Evolutionary conservation across 2,113 vertebrate genomes (phyloP).

Genomic region (Ursus arctos): DNA sequence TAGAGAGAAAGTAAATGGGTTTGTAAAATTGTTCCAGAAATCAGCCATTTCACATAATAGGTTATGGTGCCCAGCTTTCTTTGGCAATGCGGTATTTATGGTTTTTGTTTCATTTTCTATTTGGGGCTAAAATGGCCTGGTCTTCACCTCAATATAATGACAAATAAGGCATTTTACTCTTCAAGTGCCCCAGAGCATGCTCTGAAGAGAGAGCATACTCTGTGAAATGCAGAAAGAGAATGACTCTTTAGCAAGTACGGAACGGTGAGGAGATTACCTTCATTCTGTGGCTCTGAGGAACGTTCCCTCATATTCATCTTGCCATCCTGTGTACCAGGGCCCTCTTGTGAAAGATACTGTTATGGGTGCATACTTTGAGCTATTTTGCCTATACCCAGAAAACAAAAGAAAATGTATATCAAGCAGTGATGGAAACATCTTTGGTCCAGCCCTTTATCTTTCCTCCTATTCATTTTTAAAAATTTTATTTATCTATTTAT

Average conservation of each 20-base stretch:
- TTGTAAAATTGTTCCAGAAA: conserved; percentile 46
- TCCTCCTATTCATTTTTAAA: neutral
- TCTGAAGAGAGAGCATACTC: neutral
- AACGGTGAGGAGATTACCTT: neutral
- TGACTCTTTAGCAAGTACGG: neutral
- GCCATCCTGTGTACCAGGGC: conserved; percentile 52
- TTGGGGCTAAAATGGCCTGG: neutral
- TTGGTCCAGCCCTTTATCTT: neutral
- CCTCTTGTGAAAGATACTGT: conserved; percentile 60
- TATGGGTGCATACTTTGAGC: neutral
- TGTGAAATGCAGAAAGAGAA: neutral
- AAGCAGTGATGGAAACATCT: neutral
- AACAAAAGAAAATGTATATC: neutral
- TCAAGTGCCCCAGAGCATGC: neutral
- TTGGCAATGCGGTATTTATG: neutral
- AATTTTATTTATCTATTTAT: neutral
- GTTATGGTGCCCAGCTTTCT: neutral
- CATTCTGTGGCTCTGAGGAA: neutral
- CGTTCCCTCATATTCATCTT: neutral
- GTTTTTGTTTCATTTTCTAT: conserved; percentile 14
- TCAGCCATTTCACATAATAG: neutral
- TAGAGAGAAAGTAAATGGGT: neutral
- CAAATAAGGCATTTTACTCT: conserved; percentile 20
- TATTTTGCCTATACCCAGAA: neutral
- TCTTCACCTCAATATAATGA: neutral